phyloP scores from a whole-genome alignment of 1,140 invertebrate species.

The Hypothenemus hampei region DNA sequence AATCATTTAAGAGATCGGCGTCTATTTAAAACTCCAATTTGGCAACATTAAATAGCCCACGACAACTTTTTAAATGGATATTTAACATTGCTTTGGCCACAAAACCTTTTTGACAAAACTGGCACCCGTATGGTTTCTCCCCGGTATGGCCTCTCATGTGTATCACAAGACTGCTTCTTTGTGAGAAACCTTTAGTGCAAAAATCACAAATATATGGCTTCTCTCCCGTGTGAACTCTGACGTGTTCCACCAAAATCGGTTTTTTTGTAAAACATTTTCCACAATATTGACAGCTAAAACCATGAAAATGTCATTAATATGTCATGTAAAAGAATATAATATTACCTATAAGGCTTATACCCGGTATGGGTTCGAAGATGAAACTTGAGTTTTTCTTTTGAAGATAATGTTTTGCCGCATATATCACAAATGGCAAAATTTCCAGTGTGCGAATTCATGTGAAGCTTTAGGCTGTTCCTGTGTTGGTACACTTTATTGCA shows the following conservation, averaged over 20 bases:
- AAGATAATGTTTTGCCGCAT: slow-evolving; percentile 44
- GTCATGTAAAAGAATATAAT: neutral
- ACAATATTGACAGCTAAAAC: slow-evolving; percentile 48
- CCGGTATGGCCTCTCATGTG: slow-evolving; percentile 47
- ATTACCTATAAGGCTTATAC: slow-evolving; percentile 50
- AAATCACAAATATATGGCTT: slow-evolving; percentile 51
- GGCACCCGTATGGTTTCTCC: slow-evolving; percentile 48
- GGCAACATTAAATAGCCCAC: slow-evolving; percentile 26
- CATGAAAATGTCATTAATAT: neutral
- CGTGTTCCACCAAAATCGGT: slow-evolving; percentile 47
- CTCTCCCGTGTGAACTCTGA: slow-evolving; percentile 50
- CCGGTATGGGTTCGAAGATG: slow-evolving; percentile 52
- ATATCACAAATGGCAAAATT: slow-evolving; percentile 44
- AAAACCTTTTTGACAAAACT: slow-evolving; percentile 48
- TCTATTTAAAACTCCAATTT: slow-evolving; percentile 24
- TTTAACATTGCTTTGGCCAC: slow-evolving; percentile 59
- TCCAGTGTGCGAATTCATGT: slow-evolving; percentile 44
- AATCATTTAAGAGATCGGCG: no score
- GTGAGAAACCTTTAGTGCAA: slow-evolving; percentile 63
- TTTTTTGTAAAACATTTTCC: slow-evolving; percentile 49
- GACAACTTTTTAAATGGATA: slow-evolving; percentile 53
- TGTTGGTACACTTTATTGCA: slow-evolving; percentile 44
- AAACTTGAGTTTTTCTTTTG: slow-evolving; percentile 44
- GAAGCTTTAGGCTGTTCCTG: slow-evolving; percentile 41
- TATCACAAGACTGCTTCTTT: slow-evolving; percentile 60